A percentile compares a stretch with the other conserved stretches of the same genome.
These are phyloP conservation scores for Mongoloraphidia duomilia DNA, from an alignment of 2,888 invertebrate species.

Conservation along the genomic window DNA sequence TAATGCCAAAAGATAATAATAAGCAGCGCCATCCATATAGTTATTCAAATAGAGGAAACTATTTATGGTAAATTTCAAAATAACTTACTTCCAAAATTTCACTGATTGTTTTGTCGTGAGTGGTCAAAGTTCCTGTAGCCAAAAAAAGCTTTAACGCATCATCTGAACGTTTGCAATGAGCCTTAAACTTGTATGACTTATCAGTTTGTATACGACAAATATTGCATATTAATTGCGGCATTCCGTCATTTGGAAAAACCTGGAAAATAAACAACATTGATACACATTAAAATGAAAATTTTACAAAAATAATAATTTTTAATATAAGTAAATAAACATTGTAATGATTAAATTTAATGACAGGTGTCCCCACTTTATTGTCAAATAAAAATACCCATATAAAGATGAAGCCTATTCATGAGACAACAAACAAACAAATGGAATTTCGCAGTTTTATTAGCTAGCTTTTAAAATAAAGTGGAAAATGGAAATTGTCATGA, in stretches of 20 bases:
- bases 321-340: not conserved
- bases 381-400: too few species aligned
- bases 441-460: not conserved
- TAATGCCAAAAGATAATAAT: too few species aligned
- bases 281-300: not conserved
- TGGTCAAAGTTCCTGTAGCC: slow-evolving; percentile 43
- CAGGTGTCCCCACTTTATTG: too few species aligned
- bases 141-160: slow-evolving; percentile 53
- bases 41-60: too few species aligned
- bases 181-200: slow-evolving; percentile 57
- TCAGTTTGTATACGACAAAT: slow-evolving; percentile 53
- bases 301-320: not conserved
- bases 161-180: slow-evolving; percentile 60
- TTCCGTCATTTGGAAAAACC: slow-evolving; percentile 52
- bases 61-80: slow-evolving; percentile 20
- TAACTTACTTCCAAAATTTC: slow-evolving; percentile 30
- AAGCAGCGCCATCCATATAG: too few species aligned
- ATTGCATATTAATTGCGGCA: slow-evolving; percentile 58
- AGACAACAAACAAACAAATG: not conserved
- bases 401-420: not conserved
- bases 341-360: too few species aligned
- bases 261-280: slow-evolving; percentile 19
- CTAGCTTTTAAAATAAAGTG: not conserved
- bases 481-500: too few species aligned
- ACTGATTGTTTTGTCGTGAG: slow-evolving; percentile 34